Evolutionary conservation across 2,888 invertebrate species (phyloP), one percentile per base, ranked within the genome.

Genomic region (Caenorhabditis sp.): DNA sequence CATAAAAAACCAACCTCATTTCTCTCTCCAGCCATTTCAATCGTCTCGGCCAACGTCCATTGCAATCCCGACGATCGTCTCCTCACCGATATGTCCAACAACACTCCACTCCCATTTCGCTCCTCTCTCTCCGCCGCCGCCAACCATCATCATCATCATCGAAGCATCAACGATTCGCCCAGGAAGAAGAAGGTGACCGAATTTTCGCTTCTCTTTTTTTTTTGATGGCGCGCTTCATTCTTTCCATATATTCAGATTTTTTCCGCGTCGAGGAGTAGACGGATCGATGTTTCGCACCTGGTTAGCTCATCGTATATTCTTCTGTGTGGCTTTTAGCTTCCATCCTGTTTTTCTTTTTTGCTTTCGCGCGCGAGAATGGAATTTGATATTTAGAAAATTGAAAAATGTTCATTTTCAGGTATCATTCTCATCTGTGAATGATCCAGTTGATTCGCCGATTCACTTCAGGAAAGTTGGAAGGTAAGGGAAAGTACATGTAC

Each of bases 271-370:
- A 10, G 26, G 27, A 27, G 20, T 57, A 26, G 20, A 27, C 17
- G 10, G 14, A 67, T 67, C 12, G 72, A 72, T 53, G 72, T 72
- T 58, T 72, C 67, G 26, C 67, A 72, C 61, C 53, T 72, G 72
- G 72, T 72, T 3, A 12, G 10, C 12, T 7, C 31, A 10, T 31
- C 31, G 31, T 43, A 5, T 25, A 7, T 25, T 53, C 21, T 20
- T 20, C 25, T 21, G 50, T 53, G 53, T 53, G 5, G 25, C 25
- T 53, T 53, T 25, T 53, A 31, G 53, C 53, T 53, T 53, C n/a
- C 21, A 3, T 14, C 14, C 21, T 10, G 21, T 12, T 53, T 4
- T 53, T 21, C 10, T 53, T 1, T 7, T 25, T 3, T 21, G 7
- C 25, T 14, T 8, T 25, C 31, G 10, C 31, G 5, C n/a, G n/a